Evolutionary conservation across 2,888 invertebrate species (phyloP).

Genomic region (Argyresthia goedartella): DNA sequence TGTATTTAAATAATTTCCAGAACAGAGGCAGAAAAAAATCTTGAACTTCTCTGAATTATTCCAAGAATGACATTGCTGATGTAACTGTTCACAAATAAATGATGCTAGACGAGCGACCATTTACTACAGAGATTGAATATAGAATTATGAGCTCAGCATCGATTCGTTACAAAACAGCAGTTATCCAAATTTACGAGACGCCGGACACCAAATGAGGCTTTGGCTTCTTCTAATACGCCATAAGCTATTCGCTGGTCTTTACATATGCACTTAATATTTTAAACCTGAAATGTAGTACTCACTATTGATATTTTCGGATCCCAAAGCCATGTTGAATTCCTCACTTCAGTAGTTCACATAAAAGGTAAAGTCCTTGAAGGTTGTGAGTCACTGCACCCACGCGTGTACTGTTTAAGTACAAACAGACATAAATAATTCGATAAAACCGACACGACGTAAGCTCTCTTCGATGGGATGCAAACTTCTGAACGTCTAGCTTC

Average conservation of each 20-base stretch:
- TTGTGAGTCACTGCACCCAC: constrained; percentile 6
- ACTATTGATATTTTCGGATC: constrained; percentile 39
- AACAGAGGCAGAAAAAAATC: not conserved
- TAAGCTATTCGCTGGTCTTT: too few relatives aligned
- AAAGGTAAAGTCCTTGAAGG: not conserved
- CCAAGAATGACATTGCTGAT: not conserved
- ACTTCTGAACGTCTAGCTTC: constrained; percentile 32
- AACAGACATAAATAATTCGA: not conserved
- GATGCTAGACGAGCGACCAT: not conserved
- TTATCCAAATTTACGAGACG: too few relatives aligned
- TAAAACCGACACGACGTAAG: constrained; percentile 29
- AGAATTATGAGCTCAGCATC: not conserved
- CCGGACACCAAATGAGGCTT: too few relatives aligned
- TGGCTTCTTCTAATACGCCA: too few relatives aligned
- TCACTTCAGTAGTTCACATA: constrained; percentile 18
- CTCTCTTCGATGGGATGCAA: constrained; percentile 30
- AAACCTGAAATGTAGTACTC: constrained; percentile 21
- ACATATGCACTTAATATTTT: too few relatives aligned
- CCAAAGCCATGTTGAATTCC: constrained; percentile 34
- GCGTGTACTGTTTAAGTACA: not conserved
- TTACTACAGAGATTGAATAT: not conserved
- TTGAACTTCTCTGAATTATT: not conserved
- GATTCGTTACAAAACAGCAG: too few relatives aligned
- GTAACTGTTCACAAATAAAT: constrained; percentile 1
- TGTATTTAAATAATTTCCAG: not conserved